Evolutionary conservation across 2,113 vertebrate species (phyloP).

Genomic region (Centropus bengalensis): DNA sequence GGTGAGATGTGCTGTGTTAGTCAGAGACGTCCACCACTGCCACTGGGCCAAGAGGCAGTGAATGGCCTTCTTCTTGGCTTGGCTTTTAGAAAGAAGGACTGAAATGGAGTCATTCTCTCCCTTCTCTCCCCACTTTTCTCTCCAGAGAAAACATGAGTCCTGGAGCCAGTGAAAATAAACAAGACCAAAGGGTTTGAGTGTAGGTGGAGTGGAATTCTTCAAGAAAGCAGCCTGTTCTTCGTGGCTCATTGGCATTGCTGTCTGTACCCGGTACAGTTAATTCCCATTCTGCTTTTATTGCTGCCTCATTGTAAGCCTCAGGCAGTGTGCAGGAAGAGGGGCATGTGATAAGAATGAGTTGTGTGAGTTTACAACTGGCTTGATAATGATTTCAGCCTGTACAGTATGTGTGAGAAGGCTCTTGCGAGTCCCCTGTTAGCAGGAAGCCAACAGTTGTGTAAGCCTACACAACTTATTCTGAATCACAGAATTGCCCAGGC

Average conservation of each 20-base stretch:
- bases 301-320: not conserved
- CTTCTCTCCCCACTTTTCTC: not conserved
- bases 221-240: not conserved
- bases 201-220: not conserved
- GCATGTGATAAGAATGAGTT: not conserved
- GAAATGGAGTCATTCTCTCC: not conserved
- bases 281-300: not conserved
- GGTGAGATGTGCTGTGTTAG: not conserved
- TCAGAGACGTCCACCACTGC: not conserved
- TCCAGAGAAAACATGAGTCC: not conserved
- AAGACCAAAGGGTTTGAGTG: not conserved
- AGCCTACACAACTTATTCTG: not conserved
- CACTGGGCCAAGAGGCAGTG: not conserved
- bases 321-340: not conserved
- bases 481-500: rapidly evolving
- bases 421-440: not conserved
- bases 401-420: not conserved
- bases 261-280: not conserved
- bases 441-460: not conserved
- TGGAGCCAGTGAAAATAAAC: not conserved
- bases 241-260: not conserved
- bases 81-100: not conserved
- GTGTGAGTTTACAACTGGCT: not conserved
- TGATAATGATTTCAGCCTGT: not conserved
- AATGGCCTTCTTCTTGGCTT: not conserved